Conservation (phyloP, 2,888 invertebrate species). For the Sycophila texana region DNA sequence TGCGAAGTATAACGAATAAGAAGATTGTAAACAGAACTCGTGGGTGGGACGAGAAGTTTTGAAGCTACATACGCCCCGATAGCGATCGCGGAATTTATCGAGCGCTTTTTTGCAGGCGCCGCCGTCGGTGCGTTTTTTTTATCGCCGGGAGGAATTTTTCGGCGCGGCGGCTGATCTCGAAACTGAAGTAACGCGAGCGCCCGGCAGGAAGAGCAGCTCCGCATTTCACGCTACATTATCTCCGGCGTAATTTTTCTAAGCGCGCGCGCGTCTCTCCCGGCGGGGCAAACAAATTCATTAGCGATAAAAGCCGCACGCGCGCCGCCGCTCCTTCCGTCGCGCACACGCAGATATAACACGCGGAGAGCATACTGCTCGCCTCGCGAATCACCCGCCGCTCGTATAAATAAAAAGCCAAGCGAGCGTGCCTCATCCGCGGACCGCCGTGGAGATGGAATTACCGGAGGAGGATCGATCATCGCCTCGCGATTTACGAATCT, state of each 20-base stretch:
- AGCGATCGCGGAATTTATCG: conserved; percentile 45
- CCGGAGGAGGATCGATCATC: no score
- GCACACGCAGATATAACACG: not conserved
- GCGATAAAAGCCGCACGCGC: conserved; percentile 8
- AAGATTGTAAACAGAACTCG: not conserved
- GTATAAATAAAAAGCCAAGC: no score
- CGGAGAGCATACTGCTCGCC: not conserved
- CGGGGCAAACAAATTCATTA: conserved; percentile 38
- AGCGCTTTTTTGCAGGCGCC: conserved; percentile 10
- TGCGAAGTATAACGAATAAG: conserved; percentile 33
- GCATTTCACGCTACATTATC: not conserved
- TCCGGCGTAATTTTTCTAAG: conserved; percentile 41
- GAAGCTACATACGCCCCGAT: not conserved
- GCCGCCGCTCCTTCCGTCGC: not conserved
- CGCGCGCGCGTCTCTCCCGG: not conserved
- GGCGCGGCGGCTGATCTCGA: conserved; percentile 19
- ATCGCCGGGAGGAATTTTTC: conserved; percentile 31
- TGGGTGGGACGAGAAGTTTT: conserved; percentile 29
- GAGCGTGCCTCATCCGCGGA: no score
- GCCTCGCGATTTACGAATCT: no score
- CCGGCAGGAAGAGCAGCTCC: no score
- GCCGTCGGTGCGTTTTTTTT: conserved; percentile 35
- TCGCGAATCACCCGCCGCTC: not conserved
- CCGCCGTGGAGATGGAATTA: no score
- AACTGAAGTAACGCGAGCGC: conserved; percentile 8